Base-by-base conservation (phyloP, 2,797 vertebrate genomes). In the Orientallactaga sibirica region DNA sequence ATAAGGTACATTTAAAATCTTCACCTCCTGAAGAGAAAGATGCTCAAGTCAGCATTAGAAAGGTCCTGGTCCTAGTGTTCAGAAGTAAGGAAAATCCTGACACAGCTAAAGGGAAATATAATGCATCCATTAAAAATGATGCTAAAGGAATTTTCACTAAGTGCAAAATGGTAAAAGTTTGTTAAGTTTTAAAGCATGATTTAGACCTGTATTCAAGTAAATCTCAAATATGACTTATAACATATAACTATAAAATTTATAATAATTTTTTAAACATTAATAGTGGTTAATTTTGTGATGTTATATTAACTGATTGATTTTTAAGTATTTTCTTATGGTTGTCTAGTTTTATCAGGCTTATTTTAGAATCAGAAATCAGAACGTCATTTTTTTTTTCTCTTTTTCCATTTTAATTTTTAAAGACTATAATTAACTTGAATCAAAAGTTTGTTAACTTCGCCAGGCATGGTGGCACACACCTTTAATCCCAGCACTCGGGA, bases 331-430 rank as follows among this genome's bases (percentile, higher is more conserved):
- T 86, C 52, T 91, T 75, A 71, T 74, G 71, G 77, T 33, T 82
- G 29, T 67, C 55, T 43, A 33, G 64, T 95, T 90, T 90, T 86
- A 85, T 41, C 19, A 91, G 81, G n/a, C 74, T n/a, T 20, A 66
- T 48, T 88, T 25, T 41, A 25, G 37, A 70, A 37, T 75, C 52
- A 55, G 25, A 78, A 86, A 90, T 55, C 1, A 81, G 20, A 71
- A 27, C 55, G 70, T 88, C 29, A 81, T 88, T 82, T 90, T 76
- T 48, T 48, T 48, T 48, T 48, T 48, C 48, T 48, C 10, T 48
- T 48, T 48, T 48, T 75, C 84, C 29, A 81, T 88, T 82, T 92
- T 76, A 66, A 74, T 83, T 10, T 86, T 70, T 92, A 76, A 86
- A 33, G 33, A 61, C 11, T 75, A 43, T 75, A 24, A 20, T 43